Evolutionary conservation across 2,888 invertebrate genomes (phyloP).

Genomic region (Dione juno): DNA sequence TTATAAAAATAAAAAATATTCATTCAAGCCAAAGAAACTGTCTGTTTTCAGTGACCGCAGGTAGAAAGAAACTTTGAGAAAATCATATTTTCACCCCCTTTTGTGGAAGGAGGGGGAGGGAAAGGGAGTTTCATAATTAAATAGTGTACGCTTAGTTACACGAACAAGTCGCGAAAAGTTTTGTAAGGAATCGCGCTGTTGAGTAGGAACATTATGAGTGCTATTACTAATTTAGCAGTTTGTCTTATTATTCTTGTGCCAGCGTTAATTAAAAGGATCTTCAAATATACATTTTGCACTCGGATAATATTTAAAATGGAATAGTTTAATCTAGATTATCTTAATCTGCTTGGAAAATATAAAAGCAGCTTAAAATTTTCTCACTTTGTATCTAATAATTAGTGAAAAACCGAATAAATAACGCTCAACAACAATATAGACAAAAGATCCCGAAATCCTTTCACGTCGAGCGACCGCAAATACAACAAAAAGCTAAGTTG

Average conservation of each 20-base stretch:
- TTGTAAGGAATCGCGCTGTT: slow-evolving; percentile 53
- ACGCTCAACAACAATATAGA: slow-evolving; percentile 48
- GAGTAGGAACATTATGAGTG: slow-evolving; percentile 52
- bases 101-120: slow-evolving; percentile 50
- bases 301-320: slow-evolving; percentile 23
- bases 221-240: slow-evolving; percentile 57
- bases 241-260: slow-evolving; percentile 52
- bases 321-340: slow-evolving; percentile 7
- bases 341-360: slow-evolving; percentile 2
- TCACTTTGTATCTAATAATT: slow-evolving; percentile 4
- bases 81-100: slow-evolving; percentile 55
- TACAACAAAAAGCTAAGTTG: slow-evolving; percentile 61
- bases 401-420: slow-evolving; percentile 28
- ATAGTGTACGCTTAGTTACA: slow-evolving; percentile 73
- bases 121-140: slow-evolving; percentile 67
- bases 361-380: not conserved
- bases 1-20: not conserved
- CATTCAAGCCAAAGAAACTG: slow-evolving; percentile 11
- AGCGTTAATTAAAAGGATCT: slow-evolving; percentile 50
- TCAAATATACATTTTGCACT: slow-evolving; percentile 30
- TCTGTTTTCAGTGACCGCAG: slow-evolving; percentile 43
- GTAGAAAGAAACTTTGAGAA: slow-evolving; percentile 56
- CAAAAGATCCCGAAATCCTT: slow-evolving; percentile 53
- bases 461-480: slow-evolving; percentile 54
- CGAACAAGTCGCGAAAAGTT: slow-evolving; percentile 57